Evolutionary conservation across 1,140 invertebrate species (phyloP), one percentile per base, ranked within the genome.

Genomic region (Campodea augens): DNA sequence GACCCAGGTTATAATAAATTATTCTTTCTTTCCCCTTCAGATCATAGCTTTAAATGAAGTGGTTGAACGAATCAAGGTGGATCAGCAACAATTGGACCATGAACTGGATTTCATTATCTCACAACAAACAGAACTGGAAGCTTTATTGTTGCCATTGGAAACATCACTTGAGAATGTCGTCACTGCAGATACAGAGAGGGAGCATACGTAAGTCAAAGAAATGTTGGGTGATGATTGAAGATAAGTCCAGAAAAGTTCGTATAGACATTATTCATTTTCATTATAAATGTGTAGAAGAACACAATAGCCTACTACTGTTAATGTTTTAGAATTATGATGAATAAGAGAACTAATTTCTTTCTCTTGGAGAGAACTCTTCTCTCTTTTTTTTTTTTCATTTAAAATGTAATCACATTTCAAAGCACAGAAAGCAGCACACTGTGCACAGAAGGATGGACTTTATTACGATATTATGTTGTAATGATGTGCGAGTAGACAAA

Each of bases 41-140:
- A 91, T 93, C 53, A 72, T 87, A 3, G 73, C 75, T 46, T 60
- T 95, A 1, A 90, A 88, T 61, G 73, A 81, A 54, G 77, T 83
- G 23, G 74, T 93, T 10, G 79, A 88, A 57, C 70, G 75, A 49
- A 81, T 92, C 0, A 89, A 90, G 64, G 68, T 78, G 21, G 85
- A 95, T 55, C 90, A 96, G 53, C 75, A 85, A 52, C 75, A 84
- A 48, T 61, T 96, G 15, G 88, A 95, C 56, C 80, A 90, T 49
- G 89, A 95, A 58, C 60, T 96, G n/a, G 88, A 96, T 61, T 95
- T 93, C 60, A 81, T 96, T 43, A 68, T 84, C 46, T 78, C 81
- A 0, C 90, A 96, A 56, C 90, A 96, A 61, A 78, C 80, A 51
- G 91, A 97, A 58, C 61, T 96, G 3, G 86, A 93, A 59, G 84